Conservation (phyloP, 2,888 invertebrate genomes). For the Leptarthrus brevirostris region DNA sequence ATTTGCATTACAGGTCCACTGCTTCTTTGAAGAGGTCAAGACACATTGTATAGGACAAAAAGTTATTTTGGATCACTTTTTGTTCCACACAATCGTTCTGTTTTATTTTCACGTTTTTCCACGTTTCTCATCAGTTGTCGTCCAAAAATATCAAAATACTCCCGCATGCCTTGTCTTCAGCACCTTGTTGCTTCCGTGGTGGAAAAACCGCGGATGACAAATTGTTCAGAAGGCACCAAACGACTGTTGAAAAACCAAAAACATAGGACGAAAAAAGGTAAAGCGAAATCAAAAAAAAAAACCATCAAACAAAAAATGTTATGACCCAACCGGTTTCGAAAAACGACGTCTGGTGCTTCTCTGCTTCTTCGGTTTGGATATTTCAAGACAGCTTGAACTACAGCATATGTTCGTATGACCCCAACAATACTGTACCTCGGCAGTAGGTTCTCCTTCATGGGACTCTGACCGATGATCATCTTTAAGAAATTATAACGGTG, state of each 20-base stretch:
- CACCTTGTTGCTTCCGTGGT: constrained; percentile 46
- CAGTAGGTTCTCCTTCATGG: constrained; percentile 40
- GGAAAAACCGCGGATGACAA: constrained; percentile 45
- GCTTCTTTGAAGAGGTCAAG: constrained; percentile 7
- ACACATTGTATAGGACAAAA: constrained; percentile 8
- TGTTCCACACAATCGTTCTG: neutral
- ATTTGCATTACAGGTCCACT: constrained; percentile 35
- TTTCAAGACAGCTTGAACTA: neutral
- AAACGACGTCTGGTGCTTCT: constrained; percentile 20
- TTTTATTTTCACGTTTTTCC: neutral
- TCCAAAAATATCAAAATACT: constrained; percentile 27
- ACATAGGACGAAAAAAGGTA: constrained; percentile 24
- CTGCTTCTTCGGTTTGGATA: constrained; percentile 24
- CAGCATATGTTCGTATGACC: constrained; percentile 17
- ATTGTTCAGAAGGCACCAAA: constrained; percentile 41
- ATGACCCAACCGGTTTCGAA: constrained; percentile 43
- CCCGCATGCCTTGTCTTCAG: constrained; percentile 45
- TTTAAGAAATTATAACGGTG: constrained; percentile 50
- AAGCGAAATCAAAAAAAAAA: constrained; percentile 18
- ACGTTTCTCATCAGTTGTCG: neutral
- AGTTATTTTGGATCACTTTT: constrained; percentile 6
- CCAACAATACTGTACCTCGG: constrained; percentile 42
- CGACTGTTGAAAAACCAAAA: constrained; percentile 35
- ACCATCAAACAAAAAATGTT: constrained; percentile 4
- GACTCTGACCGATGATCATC: constrained; percentile 48